These are phyloP conservation scores for Eutolmus rufibarbis DNA, from an alignment of 2,888 invertebrate species.

Conservation along the genomic window DNA sequence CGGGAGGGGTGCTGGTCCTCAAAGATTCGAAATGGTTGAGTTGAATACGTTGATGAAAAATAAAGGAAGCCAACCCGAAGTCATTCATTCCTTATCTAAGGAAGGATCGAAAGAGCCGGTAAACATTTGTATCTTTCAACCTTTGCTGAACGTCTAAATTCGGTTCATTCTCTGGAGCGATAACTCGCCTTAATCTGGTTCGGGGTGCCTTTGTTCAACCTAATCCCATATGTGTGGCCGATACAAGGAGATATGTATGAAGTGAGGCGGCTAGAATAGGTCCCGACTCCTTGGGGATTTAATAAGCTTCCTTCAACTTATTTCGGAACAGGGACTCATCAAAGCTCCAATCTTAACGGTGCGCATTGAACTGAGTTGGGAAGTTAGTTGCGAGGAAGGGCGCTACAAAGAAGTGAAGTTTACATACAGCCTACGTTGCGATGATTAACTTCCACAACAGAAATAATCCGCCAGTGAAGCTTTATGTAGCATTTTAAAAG, in stretches of 20 bases:
- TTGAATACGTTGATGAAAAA: conserved; percentile 7
- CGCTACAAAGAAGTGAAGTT: neutral
- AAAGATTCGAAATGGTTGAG: neutral
- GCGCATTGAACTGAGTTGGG: neutral
- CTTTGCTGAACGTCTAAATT: neutral
- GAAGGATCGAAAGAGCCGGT: conserved; percentile 12
- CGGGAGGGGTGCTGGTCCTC: neutral
- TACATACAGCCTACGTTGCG: neutral
- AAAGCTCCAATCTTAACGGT: neutral
- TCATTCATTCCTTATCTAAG: conserved; percentile 12
- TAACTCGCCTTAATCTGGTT: neutral
- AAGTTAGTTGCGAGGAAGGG: neutral
- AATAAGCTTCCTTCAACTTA: neutral
- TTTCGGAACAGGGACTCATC: neutral
- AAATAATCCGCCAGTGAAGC: neutral
- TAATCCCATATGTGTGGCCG: neutral
- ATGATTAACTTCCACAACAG: neutral
- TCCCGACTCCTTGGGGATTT: neutral
- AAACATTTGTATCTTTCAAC: conserved; percentile 26
- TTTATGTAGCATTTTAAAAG: neutral
- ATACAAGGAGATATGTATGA: neutral
- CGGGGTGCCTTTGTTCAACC: neutral
- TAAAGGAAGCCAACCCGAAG: neutral
- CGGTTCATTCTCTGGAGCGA: neutral
- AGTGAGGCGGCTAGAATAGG: neutral